Evolutionary conservation across 2,888 invertebrate genomes (phyloP).

Genomic region (Nowickia ferox): DNA sequence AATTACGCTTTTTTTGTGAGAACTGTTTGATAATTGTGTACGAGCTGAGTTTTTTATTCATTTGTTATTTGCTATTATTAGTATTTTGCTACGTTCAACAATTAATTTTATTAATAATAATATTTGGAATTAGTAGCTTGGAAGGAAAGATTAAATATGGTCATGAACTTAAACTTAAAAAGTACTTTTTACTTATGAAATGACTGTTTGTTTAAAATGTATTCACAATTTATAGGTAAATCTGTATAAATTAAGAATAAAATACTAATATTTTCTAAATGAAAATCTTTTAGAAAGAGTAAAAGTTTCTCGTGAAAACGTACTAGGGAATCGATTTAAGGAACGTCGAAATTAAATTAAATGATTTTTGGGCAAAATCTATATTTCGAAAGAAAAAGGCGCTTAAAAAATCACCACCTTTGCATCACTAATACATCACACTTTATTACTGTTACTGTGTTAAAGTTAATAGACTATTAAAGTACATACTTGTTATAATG

Average conservation of each 20-base stretch:
- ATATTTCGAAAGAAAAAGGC: background rate
- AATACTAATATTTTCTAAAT: no score
- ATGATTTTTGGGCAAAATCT: no score
- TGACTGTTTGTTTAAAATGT: no score
- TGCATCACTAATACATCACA: background rate
- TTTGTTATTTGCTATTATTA: background rate
- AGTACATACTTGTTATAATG: background rate
- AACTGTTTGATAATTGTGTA: slow-evolving; percentile 7
- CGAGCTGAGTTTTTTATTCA: background rate
- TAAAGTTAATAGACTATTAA: slow-evolving; percentile 8
- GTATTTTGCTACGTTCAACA: background rate
- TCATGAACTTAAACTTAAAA: background rate
- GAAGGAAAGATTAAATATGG: background rate
- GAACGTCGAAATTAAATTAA: background rate
- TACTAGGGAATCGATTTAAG: no score
- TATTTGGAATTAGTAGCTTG: background rate
- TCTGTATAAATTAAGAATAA: no score
- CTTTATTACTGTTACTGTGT: background rate
- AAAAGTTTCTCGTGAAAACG: no score
- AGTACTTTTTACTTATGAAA: no score
- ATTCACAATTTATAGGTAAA: no score
- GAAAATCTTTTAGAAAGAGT: no score
- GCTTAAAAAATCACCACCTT: background rate
- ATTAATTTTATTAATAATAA: background rate
- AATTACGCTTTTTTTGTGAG: slow-evolving; percentile 6